phyloP scores from a whole-genome alignment of 1,140 invertebrate genomes.

The Carposina sasakii region DNA sequence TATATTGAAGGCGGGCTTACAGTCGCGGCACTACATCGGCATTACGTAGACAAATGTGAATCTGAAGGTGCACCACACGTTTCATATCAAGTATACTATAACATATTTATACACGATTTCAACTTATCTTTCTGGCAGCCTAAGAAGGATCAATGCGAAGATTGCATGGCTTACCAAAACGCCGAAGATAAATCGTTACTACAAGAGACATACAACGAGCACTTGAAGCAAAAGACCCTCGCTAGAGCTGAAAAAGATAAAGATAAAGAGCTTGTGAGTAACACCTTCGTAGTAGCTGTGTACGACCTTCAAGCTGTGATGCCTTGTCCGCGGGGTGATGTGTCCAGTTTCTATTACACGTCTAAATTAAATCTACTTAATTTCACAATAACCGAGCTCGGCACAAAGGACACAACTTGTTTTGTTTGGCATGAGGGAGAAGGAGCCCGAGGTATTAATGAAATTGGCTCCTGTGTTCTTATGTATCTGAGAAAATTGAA shows the following conservation, averaged over 20 bases:
- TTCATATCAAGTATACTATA: slow-evolving; percentile 32
- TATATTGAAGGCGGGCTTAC: slow-evolving; percentile 43
- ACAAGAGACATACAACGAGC: slow-evolving; percentile 16
- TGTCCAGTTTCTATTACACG: slow-evolving; percentile 50
- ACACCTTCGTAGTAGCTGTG: slow-evolving; percentile 29
- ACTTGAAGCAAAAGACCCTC: slow-evolving; percentile 26
- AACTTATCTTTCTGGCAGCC: slow-evolving; percentile 47
- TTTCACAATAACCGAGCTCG: slow-evolving; percentile 44
- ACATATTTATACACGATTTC: slow-evolving; percentile 42
- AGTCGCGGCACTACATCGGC: slow-evolving; percentile 31
- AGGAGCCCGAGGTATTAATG: slow-evolving; percentile 31
- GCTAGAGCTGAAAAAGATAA: slow-evolving; percentile 18
- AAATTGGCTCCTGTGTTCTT: slow-evolving; percentile 42
- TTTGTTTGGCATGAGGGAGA: slow-evolving; percentile 40
- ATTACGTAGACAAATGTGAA: slow-evolving; percentile 31
- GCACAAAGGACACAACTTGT: slow-evolving; percentile 27
- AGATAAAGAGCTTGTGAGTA: slow-evolving; percentile 14
- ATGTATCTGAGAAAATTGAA: slow-evolving; percentile 24
- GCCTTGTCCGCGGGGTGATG: slow-evolving; percentile 37
- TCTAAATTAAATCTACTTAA: slow-evolving; percentile 38
- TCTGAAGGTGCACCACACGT: slow-evolving; percentile 16
- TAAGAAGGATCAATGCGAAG: slow-evolving; percentile 58
- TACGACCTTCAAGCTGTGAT: slow-evolving; percentile 55
- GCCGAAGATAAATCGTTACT: slow-evolving; percentile 24
- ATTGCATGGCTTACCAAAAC: slow-evolving; percentile 40